phyloP scores from a whole-genome alignment of 1,140 invertebrate species.

The Drosophila mojavensis region DNA sequence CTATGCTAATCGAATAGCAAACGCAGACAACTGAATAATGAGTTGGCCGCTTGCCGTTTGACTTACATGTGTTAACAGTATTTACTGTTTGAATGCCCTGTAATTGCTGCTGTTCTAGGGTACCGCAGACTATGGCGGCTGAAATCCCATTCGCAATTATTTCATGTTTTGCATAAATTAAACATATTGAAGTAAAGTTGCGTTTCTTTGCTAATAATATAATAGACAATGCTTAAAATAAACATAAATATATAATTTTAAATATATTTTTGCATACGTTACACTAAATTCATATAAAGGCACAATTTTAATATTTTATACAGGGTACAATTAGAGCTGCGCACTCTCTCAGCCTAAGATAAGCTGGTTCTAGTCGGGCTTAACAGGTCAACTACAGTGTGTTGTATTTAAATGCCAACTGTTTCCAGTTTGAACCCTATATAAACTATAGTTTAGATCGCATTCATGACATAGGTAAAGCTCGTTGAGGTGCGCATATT shows the following conservation, averaged over 20 bases:
- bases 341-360: background rate
- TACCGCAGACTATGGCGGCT: background rate
- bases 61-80: slow-evolving; percentile 66
- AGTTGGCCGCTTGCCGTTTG: slow-evolving; percentile 63
- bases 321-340: too few relatives aligned
- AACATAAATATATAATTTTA: too few relatives aligned
- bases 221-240: too few relatives aligned
- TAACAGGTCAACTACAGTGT: slow-evolving; percentile 20
- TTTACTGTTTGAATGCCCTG: slow-evolving; percentile 19
- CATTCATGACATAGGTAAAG: slow-evolving; percentile 22
- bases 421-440: slow-evolving; percentile 15
- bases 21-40: slow-evolving; percentile 60
- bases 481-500: slow-evolving; percentile 17
- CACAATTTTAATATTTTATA: too few relatives aligned
- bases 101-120: slow-evolving; percentile 1
- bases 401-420: slow-evolving; percentile 38
- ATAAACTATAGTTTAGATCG: slow-evolving; percentile 34
- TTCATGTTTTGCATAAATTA: too few relatives aligned
- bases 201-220: too few relatives aligned
- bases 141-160: too few relatives aligned
- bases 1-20: slow-evolving; percentile 71
- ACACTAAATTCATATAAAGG: too few relatives aligned
- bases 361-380: background rate
- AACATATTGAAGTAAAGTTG: too few relatives aligned
- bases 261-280: too few relatives aligned